Evolutionary conservation across 1,140 invertebrate genomes (phyloP).

Genomic region (Anadara kagoshimensis): DNA sequence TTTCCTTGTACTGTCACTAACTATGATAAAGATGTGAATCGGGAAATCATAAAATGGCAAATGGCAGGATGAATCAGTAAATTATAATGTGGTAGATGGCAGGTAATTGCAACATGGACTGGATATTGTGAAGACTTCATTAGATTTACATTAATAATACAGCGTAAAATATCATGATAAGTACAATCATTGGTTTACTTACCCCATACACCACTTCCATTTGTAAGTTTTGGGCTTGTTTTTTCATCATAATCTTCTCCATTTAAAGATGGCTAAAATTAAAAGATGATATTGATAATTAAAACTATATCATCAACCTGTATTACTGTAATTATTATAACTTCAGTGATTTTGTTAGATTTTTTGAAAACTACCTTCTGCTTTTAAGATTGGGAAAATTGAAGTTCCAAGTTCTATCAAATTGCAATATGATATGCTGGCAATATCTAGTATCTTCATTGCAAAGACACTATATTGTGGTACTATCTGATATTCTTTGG

Average conservation of each 20-base stretch:
- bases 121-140: neutral
- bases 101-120: neutral
- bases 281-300: slow-evolving; percentile 5
- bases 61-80: neutral
- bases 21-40: no score
- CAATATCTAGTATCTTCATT: neutral
- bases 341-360: neutral
- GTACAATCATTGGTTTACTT: slow-evolving; percentile 36
- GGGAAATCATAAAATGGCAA: no score
- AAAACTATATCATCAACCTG: neutral
- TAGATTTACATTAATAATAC: neutral
- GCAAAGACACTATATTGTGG: neutral
- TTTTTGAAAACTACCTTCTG: no score
- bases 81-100: neutral
- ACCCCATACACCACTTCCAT: slow-evolving; percentile 70
- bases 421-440: no score
- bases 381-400: no score
- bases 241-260: slow-evolving; percentile 56
- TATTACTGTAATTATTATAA: neutral
- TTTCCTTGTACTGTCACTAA: no score
- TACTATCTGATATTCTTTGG: neutral
- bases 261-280: slow-evolving; percentile 69
- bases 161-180: neutral
- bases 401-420: no score
- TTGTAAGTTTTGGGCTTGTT: slow-evolving; percentile 46